Conservation (phyloP, 2,888 invertebrate species). For the Platerodrilus igneus region DNA sequence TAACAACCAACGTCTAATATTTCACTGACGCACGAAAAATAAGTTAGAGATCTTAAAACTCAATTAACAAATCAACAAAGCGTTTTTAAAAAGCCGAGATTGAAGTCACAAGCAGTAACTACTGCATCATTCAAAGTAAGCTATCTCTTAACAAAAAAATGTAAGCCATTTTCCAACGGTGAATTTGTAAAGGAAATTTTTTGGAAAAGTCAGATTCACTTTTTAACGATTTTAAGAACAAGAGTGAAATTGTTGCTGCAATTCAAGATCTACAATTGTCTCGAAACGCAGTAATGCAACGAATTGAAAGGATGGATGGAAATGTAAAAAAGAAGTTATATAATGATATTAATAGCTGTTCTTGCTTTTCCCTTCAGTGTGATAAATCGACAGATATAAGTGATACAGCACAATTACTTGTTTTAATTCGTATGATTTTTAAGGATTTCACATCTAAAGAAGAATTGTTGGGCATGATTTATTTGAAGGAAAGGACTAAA, state of each 20-base stretch:
- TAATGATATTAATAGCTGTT: conserved; percentile 6
- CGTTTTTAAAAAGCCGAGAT: too few relatives aligned
- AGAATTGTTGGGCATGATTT: conserved; percentile 23
- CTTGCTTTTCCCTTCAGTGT: conserved; percentile 17
- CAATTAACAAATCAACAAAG: too few relatives aligned
- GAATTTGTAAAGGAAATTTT: too few relatives aligned
- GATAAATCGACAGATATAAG: conserved; percentile 4
- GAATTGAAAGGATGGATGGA: conserved; percentile 12
- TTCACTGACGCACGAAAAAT: too few relatives aligned
- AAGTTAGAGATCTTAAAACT: too few relatives aligned
- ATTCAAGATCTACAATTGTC: conserved; percentile 23
- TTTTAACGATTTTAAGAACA: conserved; percentile 13
- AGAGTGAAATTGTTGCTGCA: conserved; percentile 10
- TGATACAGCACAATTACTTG: conserved; percentile 20
- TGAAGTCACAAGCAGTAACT: too few relatives aligned
- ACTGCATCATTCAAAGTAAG: too few relatives aligned
- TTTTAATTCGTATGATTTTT: conserved; percentile 23
- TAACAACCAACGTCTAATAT: too few relatives aligned
- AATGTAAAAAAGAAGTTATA: conserved; percentile 5
- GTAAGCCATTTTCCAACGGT: too few relatives aligned
- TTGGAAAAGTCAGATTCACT: conserved; percentile 15
- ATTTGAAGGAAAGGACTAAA: conserved; percentile 23
- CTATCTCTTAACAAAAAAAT: too few relatives aligned
- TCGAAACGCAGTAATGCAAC: conserved; percentile 19
- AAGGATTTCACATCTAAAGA: conserved; percentile 24